Evolutionary conservation across 2,113 vertebrate genomes (phyloP).

Genomic region (Taurulus bubalis): DNA sequence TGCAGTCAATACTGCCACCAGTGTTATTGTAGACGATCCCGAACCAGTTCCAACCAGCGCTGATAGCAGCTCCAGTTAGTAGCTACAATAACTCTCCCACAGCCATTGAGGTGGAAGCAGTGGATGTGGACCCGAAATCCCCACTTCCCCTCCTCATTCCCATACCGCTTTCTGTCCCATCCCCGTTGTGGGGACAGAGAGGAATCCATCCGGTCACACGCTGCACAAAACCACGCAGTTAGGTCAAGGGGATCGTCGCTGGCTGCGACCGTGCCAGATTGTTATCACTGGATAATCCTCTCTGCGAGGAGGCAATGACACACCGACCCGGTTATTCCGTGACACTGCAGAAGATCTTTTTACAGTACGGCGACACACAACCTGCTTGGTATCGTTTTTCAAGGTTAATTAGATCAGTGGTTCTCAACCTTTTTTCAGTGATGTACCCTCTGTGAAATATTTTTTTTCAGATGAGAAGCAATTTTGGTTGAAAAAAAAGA

Average conservation of each 20-base stretch:
- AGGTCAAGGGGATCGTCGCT: slow-evolving; percentile 58
- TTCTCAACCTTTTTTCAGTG: no score
- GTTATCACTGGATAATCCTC: slow-evolving; percentile 77
- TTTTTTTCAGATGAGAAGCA: no score
- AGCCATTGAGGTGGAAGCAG: slow-evolving; percentile 62
- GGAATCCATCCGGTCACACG: slow-evolving; percentile 80
- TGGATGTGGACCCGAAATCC: slow-evolving; percentile 65
- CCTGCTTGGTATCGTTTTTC: background rate
- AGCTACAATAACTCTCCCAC: slow-evolving; percentile 78
- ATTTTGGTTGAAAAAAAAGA: no score
- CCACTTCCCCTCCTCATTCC: slow-evolving; percentile 72
- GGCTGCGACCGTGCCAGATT: slow-evolving; percentile 57
- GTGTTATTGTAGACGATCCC: slow-evolving; percentile 29
- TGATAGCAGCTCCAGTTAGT: slow-evolving; percentile 38
- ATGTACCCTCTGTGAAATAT: no score
- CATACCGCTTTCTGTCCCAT: slow-evolving; percentile 59
- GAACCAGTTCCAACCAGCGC: slow-evolving; percentile 33
- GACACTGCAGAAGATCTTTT: slow-evolving; percentile 31
- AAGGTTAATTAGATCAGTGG: background rate
- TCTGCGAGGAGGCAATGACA: slow-evolving; percentile 55
- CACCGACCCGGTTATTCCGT: slow-evolving; percentile 33
- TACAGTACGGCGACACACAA: slow-evolving; percentile 10
- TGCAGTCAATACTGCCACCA: slow-evolving; percentile 2
- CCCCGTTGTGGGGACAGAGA: slow-evolving; percentile 72
- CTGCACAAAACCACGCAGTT: slow-evolving; percentile 66